phyloP scores from a whole-genome alignment of 2,888 invertebrate genomes.

The Hyposoter dolosus region DNA sequence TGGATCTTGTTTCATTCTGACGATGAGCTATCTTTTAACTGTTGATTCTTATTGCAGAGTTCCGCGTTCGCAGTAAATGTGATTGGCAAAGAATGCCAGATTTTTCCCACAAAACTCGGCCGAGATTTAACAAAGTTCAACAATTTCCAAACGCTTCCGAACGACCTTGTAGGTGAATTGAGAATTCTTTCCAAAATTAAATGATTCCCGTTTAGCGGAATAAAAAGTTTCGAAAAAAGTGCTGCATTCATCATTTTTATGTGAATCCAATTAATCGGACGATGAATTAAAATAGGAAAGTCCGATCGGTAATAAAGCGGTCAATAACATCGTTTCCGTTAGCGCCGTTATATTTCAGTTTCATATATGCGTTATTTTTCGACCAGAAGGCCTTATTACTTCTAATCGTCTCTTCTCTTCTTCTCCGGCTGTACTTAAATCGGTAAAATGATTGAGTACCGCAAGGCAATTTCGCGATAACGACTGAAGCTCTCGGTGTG shows the following conservation, averaged over 20 bases:
- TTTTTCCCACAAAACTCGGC: not conserved
- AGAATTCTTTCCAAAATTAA: not conserved
- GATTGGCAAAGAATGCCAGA: constrained; percentile 34
- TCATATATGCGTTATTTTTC: constrained; percentile 44
- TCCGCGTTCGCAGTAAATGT: constrained; percentile 17
- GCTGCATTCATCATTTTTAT: not conserved
- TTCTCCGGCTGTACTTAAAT: constrained; percentile 48
- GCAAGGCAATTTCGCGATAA: constrained; percentile 76
- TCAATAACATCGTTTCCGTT: constrained; percentile 30
- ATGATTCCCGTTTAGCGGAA: not conserved
- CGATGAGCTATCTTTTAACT: constrained; percentile 2
- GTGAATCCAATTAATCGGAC: not conserved
- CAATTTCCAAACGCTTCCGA: not conserved
- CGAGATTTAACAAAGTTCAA: not conserved
- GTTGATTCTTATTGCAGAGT: constrained; percentile 49
- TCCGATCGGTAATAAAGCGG: constrained; percentile 1
- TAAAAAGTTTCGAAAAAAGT: not conserved
- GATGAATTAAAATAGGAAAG: not conserved
- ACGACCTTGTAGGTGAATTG: not conserved
- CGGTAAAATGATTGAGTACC: constrained; percentile 71
- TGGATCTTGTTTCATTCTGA: constrained; percentile 52
- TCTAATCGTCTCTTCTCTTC: constrained; percentile 11
- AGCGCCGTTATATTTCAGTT: constrained; percentile 28
- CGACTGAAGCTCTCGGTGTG: constrained; percentile 67
- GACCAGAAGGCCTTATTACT: constrained; percentile 26